Conservation (phyloP, 2,797 vertebrate genomes). For the Odontamblyopus rebecca region DNA sequence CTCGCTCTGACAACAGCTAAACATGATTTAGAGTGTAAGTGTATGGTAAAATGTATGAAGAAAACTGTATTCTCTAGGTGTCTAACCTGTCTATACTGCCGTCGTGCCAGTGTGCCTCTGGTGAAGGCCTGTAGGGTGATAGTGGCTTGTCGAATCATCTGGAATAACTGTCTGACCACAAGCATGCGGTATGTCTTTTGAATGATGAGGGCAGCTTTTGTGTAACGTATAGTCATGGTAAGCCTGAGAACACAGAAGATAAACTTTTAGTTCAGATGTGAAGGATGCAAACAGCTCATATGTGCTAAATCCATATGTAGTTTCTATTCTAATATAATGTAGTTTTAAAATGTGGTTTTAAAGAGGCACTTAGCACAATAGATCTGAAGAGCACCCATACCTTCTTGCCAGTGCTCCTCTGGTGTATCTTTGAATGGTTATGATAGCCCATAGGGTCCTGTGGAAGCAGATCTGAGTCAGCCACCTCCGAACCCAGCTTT, state of each 20-base stretch:
- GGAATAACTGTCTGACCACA: conserved; percentile 61
- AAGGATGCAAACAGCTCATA: background rate
- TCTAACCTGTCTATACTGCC: conserved; percentile 62
- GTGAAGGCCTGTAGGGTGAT: conserved; percentile 79
- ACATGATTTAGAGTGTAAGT: background rate
- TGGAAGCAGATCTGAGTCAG: conserved; percentile 59
- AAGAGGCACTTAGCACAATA: background rate
- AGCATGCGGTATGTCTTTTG: conserved; percentile 79
- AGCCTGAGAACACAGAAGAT: conserved; percentile 45
- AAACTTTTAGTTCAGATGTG: background rate
- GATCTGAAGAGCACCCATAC: conserved; percentile 48
- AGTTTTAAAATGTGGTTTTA: background rate
- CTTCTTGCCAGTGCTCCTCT: conserved; percentile 74
- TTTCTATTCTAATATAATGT: background rate
- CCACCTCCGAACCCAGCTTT: conserved; percentile 78
- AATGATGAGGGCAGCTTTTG: conserved; percentile 73
- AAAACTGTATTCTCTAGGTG: background rate
- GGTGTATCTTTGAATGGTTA: conserved; percentile 73
- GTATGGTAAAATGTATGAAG: background rate
- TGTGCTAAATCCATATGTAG: background rate
- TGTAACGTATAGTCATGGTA: conserved; percentile 61
- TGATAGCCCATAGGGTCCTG: conserved; percentile 31
- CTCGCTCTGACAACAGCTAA: conserved; percentile 65
- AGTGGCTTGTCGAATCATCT: conserved; percentile 56
- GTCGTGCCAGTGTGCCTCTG: conserved; percentile 65